phyloP scores from a whole-genome alignment of 1,140 invertebrate species.

The Lepidostoma basale region DNA sequence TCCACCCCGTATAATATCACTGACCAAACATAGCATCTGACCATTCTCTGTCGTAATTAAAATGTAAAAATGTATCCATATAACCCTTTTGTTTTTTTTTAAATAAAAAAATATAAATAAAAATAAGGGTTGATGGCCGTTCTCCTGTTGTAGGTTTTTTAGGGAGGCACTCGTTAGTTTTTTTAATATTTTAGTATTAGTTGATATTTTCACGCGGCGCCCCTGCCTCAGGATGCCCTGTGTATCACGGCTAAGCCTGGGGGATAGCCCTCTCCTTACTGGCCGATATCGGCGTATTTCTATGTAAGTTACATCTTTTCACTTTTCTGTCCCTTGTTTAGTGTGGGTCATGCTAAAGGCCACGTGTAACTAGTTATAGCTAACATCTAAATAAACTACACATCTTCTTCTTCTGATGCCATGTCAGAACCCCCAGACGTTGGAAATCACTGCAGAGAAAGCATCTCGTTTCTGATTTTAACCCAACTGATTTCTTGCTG shows the following conservation, averaged over 20 bases:
- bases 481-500: no score
- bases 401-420: neutral
- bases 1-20: no score
- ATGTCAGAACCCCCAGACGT: neutral
- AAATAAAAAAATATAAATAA: no score
- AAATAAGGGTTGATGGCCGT: neutral
- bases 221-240: neutral
- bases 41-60: no score
- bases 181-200: no score
- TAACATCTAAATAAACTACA: neutral
- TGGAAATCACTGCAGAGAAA: no score
- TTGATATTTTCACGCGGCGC: no score
- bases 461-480: no score
- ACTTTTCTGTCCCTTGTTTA: neutral
- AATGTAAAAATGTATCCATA: no score
- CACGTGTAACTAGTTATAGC: neutral
- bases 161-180: neutral
- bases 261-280: neutral
- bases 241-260: slow-evolving; percentile 14
- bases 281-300: neutral
- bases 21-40: no score
- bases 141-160: neutral
- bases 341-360: neutral
- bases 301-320: neutral
- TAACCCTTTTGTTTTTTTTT: no score